phyloP scores from a whole-genome alignment of 1,140 invertebrate genomes.

The Formica selysi region DNA sequence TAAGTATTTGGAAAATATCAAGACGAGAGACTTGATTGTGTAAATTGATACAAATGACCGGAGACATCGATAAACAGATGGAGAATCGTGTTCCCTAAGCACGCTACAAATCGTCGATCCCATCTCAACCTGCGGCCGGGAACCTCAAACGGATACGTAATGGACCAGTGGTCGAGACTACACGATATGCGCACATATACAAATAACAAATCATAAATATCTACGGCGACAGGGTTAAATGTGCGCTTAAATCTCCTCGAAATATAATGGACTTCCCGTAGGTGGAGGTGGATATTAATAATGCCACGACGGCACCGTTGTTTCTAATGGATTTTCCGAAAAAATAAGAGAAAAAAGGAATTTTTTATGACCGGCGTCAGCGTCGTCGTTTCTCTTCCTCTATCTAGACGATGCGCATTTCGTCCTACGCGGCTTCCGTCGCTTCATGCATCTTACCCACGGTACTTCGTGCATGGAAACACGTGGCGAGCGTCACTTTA shows the following conservation, averaged over 20 bases:
- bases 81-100: conserved; percentile 47
- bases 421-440: conserved; percentile 15
- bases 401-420: neutral
- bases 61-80: neutral
- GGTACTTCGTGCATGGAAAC: conserved; percentile 55
- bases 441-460: conserved; percentile 35
- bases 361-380: conserved; percentile 39
- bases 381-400: neutral
- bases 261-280: conserved; percentile 71
- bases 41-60: conserved; percentile 6
- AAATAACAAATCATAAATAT: conserved; percentile 74
- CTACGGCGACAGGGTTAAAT: conserved; percentile 64
- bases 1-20: conserved; percentile 10
- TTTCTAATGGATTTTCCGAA: conserved; percentile 71
- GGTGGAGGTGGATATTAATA: conserved; percentile 61
- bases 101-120: conserved; percentile 66
- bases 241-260: conserved; percentile 66
- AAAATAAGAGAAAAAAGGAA: conserved; percentile 6
- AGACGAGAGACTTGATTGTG: neutral
- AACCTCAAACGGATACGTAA: conserved; percentile 48
- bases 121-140: conserved; percentile 23
- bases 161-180: conserved; percentile 58
- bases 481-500: conserved; percentile 75
- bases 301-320: conserved; percentile 36
- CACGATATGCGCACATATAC: neutral